These are phyloP conservation scores for Macrotrachela quadricornifera DNA, from an alignment of 1,140 invertebrate genomes.

Conservation along the genomic window DNA sequence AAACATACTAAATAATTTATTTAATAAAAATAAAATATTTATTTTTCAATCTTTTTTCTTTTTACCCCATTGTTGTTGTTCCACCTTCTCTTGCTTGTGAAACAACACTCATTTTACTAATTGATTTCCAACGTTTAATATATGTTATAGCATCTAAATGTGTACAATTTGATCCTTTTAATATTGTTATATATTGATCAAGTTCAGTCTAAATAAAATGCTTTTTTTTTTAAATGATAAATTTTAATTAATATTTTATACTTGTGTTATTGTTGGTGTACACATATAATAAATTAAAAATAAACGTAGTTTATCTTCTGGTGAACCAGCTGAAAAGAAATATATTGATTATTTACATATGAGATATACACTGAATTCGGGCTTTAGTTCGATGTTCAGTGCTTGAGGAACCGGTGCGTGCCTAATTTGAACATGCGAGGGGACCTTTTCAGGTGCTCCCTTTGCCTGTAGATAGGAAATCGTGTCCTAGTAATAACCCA, in stretches of 20 bases:
- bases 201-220: constrained; percentile 42
- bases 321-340: constrained; percentile 38
- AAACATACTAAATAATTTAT: constrained; percentile 66
- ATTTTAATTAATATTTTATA: constrained; percentile 13
- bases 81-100: constrained; percentile 53
- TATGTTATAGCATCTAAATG: not conserved
- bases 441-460: too few species aligned
- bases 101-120: constrained; percentile 3
- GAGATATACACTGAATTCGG: too few species aligned
- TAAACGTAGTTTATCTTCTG: constrained; percentile 76
- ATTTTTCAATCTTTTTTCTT: too few species aligned
- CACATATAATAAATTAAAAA: constrained; percentile 80
- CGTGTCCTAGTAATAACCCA: too few species aligned
- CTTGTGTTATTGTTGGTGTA: constrained; percentile 53
- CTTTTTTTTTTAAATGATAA: not conserved
- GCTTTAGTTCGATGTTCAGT: too few species aligned
- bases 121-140: constrained; percentile 6
- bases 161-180: constrained; percentile 31
- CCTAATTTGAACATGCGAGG: too few species aligned
- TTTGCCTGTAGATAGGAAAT: too few species aligned
- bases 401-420: too few species aligned
- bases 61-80: constrained; percentile 64
- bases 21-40: too few species aligned
- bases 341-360: not conserved
- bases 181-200: constrained; percentile 51